phyloP scores from a whole-genome alignment of 2,113 vertebrate genomes.

The Chaetorhynchus papuensis region DNA sequence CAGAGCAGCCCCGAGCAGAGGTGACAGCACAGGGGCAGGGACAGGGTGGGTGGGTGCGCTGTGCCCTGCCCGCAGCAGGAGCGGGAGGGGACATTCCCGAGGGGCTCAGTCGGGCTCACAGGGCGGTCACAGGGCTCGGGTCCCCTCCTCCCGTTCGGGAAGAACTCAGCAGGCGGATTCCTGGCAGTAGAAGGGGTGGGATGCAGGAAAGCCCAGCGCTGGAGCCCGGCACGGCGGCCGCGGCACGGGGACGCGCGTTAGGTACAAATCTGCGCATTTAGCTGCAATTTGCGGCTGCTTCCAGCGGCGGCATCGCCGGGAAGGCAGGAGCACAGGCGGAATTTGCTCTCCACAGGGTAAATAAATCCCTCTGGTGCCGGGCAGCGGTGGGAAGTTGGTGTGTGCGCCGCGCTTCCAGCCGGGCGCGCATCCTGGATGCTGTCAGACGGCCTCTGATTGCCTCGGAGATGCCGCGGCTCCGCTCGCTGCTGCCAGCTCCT shows the following conservation, averaged over 20 bases:
- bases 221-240: fast-evolving
- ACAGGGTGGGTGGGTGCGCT: background rate
- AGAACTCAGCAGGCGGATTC: fast-evolving
- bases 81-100: background rate
- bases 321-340: background rate
- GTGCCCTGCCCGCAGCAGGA: background rate
- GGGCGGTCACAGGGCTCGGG: background rate
- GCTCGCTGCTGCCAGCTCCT: background rate
- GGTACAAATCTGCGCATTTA: fast-evolving
- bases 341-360: background rate
- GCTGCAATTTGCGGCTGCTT: background rate
- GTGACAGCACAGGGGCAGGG: background rate
- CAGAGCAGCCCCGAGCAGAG: background rate
- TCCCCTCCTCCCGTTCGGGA: too few relatives aligned
- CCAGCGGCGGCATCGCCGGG: fast-evolving
- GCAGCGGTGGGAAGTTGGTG: background rate
- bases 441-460: background rate
- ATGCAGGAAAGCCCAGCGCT: background rate
- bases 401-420: background rate
- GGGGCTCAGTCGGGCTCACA: background rate
- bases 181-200: background rate
- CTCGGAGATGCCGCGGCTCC: background rate
- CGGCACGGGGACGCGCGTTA: fast-evolving
- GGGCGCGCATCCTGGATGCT: background rate
- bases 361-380: background rate